Conservation (phyloP, 1,140 invertebrate species). For the Formica selysi region DNA sequence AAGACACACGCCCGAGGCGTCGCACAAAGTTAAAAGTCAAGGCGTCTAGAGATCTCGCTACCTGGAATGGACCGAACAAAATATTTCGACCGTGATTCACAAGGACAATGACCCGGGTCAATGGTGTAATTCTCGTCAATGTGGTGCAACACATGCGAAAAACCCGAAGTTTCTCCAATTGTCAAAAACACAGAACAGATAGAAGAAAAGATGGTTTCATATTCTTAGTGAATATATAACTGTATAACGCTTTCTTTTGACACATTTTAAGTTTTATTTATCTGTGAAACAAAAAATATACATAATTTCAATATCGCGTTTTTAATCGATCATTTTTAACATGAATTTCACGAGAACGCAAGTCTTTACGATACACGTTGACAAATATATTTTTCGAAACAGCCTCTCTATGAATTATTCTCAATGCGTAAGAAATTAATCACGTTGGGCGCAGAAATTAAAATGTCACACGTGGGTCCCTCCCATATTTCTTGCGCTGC, state of each 20-base stretch:
- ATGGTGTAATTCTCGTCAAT: conserved; percentile 66
- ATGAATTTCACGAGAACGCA: neutral
- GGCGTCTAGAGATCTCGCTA: conserved; percentile 7
- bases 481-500: conserved; percentile 40
- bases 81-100: conserved; percentile 77
- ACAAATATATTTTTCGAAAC: neutral
- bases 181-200: neutral
- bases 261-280: neutral
- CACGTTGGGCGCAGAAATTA: conserved; percentile 13
- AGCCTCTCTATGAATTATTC: conserved; percentile 10
- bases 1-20: neutral
- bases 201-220: neutral
- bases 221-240: neutral
- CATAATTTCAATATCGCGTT: no score
- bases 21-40: conserved; percentile 25
- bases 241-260: neutral
- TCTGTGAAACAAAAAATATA: neutral
- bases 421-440: conserved; percentile 29
- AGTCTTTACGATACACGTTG: neutral
- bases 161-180: neutral
- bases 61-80: conserved; percentile 53
- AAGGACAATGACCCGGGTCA: conserved; percentile 71
- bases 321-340: neutral
- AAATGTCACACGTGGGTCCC: conserved; percentile 34
- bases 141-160: conserved; percentile 47